These are phyloP conservation scores for Zygogramma bicolorata DNA, from an alignment of 2,888 invertebrate species.

Conservation along the genomic window DNA sequence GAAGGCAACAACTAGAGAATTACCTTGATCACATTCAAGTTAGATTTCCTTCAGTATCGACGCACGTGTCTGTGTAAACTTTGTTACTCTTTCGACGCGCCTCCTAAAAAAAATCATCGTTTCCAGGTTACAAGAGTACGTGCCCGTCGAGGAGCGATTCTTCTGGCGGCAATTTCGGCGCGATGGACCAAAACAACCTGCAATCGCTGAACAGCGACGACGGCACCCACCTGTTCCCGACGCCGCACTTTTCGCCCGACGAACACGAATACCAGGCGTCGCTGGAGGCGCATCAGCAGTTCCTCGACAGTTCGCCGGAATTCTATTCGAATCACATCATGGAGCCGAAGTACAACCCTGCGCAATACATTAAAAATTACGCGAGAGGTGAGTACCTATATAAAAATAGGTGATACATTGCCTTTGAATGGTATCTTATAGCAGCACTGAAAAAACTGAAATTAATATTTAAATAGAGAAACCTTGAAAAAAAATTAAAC, in stretches of 20 bases:
- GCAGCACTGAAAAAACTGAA: too few species aligned
- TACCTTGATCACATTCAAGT: too few species aligned
- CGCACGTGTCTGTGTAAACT: too few species aligned
- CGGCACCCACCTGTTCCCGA: slow-evolving; percentile 53
- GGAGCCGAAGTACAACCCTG: slow-evolving; percentile 78
- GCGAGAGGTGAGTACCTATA: slow-evolving; percentile 79
- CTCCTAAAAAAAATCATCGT: too few species aligned
- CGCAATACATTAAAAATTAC: slow-evolving; percentile 78
- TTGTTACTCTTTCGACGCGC: too few species aligned
- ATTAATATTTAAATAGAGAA: too few species aligned
- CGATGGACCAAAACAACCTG: slow-evolving; percentile 61
- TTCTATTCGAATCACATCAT: slow-evolving; percentile 75
- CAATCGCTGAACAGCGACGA: slow-evolving; percentile 66
- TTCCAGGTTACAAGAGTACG: slow-evolving; percentile 60
- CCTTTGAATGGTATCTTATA: too few species aligned
- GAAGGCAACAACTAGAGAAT: too few species aligned
- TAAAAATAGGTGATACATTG: too few species aligned
- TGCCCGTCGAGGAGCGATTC: slow-evolving; percentile 70
- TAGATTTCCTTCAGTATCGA: too few species aligned
- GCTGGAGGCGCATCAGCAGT: slow-evolving; percentile 70
- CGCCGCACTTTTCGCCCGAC: slow-evolving; percentile 69
- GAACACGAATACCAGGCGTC: slow-evolving; percentile 72
- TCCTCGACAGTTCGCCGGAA: slow-evolving; percentile 79
- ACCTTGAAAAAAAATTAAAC: too few species aligned
- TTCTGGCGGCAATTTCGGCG: slow-evolving; percentile 70